Evolutionary conservation across 2,888 invertebrate species (phyloP), one percentile per base, ranked within the genome.

Genomic region (Trichopria drosophilae): DNA sequence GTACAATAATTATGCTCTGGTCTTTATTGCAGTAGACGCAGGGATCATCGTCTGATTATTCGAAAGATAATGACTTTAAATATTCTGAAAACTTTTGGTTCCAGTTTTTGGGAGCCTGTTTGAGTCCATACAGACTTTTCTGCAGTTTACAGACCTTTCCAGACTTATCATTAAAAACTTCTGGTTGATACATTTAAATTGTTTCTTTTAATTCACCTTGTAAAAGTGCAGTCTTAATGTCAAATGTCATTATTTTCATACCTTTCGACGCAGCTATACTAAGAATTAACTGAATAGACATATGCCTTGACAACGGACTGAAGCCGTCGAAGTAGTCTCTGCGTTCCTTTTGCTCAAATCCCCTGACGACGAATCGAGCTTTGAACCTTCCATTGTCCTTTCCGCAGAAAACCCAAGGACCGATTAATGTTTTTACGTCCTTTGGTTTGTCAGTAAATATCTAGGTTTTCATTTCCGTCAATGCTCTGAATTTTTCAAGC

Each of bases 291-390:
- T 60, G 40, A 48, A 63, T 62, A 1, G 55, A 52, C 13, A 42
- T 52, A 51, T 59, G 54, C 28, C 62, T 42, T 29, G 59, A 63
- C 13, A 66, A 65, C 24, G 63, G 63, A 51, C 55, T 58, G 40
- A 64, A 66, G 4, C 24, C 26, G 9, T 39, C 39, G 3, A 4
- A 32, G 51, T 64, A 67, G 47, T 66, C 62, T 29, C 53, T 55
- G 3, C 52, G 63, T 51, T 54, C 55, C 44, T 52, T 54, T 55
- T 67, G 64, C 12, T 43, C 34, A 16, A 43, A 43, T 20, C 64
- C 58, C 32, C 56, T 53, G 13, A 52, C 62, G 18, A 65, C 67
- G 34, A 58, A 29, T 49, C 56, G 37, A 22, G 60, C 63, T 39
- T 65, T 65, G 9, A 41, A 39, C 4, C 31, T 43, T 16, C 55